Evolutionary conservation across 2,888 invertebrate species (phyloP), one percentile per base, ranked within the genome.

Genomic region (Aleiodes testaceus): DNA sequence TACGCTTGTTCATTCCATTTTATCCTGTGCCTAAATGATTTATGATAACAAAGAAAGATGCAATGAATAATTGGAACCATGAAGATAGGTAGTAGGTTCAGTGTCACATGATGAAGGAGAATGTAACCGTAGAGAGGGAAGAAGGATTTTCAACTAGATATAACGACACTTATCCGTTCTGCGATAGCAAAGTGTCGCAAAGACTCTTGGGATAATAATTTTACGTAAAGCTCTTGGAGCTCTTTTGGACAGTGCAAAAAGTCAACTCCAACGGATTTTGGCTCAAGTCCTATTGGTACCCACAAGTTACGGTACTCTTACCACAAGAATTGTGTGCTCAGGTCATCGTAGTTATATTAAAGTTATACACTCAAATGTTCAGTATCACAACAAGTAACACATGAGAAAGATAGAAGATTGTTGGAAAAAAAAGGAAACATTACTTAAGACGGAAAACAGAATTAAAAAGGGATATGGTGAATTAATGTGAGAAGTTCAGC

Each of bases 131-230:
- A 36, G 36, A 36, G 36, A 6, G 36, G 7, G 36, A 36, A 36
- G 36, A 36, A 36, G 42, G 9, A 36, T 59, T 59, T 59, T 36
- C 42, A 6, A 16, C 16, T 18, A 59, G 42, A 59, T 42, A 59
- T 59, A 59, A 16, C 36, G 16, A 16, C 59, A 59, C 42, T 59
- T 59, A 59, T 59, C 59, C 59, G 16, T 42, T 42, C n/a, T 14
- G 36, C 22, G 52, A 52, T 52, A 52, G 42, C 50, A 68, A 20
- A 59, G 49, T 59, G 47, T 68, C 59, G 36, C 53, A 64, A 22
- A 52, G 26, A 50, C 42, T 69, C 53, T 42, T 30, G 45, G 45
- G 47, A 53, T 53, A 64, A 64, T 70, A 53, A 65, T 70, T 65
- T 52, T 14, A 22, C 42, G 26, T 26, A 47, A 63, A 69, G 50